These are phyloP conservation scores for Momotus momota DNA, from an alignment of 2,797 vertebrate species.

Conservation along the genomic window DNA sequence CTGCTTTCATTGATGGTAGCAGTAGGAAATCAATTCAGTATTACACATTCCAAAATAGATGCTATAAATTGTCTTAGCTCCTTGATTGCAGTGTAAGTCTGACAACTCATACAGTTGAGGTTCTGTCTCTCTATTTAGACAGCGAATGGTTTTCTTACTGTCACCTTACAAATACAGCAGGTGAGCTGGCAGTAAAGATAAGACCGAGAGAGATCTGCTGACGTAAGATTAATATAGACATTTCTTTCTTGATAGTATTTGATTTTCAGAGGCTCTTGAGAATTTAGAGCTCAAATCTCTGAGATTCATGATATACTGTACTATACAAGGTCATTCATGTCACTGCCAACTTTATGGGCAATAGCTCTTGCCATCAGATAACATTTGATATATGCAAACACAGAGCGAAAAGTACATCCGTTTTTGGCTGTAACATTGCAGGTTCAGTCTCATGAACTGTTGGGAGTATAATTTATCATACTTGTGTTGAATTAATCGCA, in stretches of 20 bases:
- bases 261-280: constrained; percentile 27
- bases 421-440: not conserved
- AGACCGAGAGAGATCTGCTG: not conserved
- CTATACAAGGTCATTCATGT: constrained; percentile 3
- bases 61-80: not conserved
- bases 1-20: not conserved
- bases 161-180: not conserved
- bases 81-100: not conserved
- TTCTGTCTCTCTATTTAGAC: not conserved
- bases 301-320: not conserved
- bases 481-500: not conserved
- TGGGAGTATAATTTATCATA: constrained; percentile 14
- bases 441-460: not conserved
- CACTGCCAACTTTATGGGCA: not conserved
- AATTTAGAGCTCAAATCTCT: not conserved
- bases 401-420: not conserved
- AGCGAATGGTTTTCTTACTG: not conserved
- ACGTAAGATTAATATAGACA: constrained; percentile 4
- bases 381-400: not conserved
- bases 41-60: not conserved
- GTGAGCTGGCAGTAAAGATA: not conserved
- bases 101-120: not conserved
- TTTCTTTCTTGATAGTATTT: constrained; percentile 4
- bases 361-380: not conserved
- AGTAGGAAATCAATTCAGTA: constrained; percentile 26